Conservation (phyloP, 2,888 invertebrate species). For the Drosophila affinis region DNA sequence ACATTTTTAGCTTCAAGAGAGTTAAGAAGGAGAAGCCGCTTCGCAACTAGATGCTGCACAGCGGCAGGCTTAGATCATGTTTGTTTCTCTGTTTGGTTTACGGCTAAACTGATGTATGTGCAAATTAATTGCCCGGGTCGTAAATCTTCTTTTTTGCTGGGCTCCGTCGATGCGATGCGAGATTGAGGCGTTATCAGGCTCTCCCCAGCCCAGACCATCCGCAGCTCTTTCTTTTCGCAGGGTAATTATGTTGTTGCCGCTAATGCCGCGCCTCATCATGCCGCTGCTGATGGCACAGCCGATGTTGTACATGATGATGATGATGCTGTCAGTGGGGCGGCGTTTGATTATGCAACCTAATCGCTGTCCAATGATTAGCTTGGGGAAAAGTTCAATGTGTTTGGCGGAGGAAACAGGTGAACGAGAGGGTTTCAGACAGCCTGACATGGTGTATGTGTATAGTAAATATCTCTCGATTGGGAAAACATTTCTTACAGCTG, state of each 20-base stretch:
- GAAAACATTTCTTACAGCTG: no score
- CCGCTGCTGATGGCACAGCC: slow-evolving; percentile 9
- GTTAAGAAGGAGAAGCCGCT: slow-evolving; percentile 8
- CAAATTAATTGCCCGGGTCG: slow-evolving; percentile 64
- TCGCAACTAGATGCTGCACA: background rate
- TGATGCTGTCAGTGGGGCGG: slow-evolving; percentile 43
- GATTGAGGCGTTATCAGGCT: slow-evolving; percentile 47
- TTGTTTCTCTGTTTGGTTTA: slow-evolving; percentile 13
- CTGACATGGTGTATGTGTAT: background rate
- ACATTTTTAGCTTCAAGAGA: slow-evolving; percentile 17
- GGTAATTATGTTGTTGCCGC: slow-evolving; percentile 69
- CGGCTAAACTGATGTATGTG: slow-evolving; percentile 60
- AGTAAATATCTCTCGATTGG: no score
- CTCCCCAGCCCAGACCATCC: slow-evolving; percentile 20
- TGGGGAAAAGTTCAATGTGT: slow-evolving; percentile 19
- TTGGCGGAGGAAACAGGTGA: slow-evolving; percentile 36
- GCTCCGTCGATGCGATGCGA: slow-evolving; percentile 28
- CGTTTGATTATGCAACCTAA: slow-evolving; percentile 58
- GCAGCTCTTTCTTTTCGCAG: slow-evolving; percentile 56
- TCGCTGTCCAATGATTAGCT: slow-evolving; percentile 28
- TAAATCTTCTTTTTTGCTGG: slow-evolving; percentile 57
- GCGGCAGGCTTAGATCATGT: slow-evolving; percentile 7
- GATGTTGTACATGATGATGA: slow-evolving; percentile 21
- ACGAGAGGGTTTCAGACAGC: slow-evolving; percentile 2
- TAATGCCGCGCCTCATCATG: slow-evolving; percentile 67